These are phyloP conservation scores for Dreissena rostriformis DNA, from an alignment of 1,140 invertebrate species.

Conservation along the genomic window DNA sequence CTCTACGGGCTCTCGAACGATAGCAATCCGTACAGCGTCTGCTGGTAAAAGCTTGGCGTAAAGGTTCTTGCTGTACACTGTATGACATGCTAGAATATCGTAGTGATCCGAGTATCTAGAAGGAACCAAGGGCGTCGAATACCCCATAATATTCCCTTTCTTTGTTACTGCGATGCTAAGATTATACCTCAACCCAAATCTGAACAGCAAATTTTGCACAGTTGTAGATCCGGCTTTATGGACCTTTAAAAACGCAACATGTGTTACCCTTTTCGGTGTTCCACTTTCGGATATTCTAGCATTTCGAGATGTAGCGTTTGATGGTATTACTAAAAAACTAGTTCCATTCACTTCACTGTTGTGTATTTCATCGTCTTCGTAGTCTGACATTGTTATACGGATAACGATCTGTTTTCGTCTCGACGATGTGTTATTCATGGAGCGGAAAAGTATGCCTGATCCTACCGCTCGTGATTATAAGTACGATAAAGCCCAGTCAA, in stretches of 20 bases:
- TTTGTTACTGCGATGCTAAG: constrained; percentile 81
- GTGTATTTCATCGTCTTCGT: no score
- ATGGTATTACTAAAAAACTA: no score
- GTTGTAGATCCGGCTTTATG: constrained; percentile 83
- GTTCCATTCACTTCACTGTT: no score
- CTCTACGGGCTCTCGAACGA: constrained; percentile 64
- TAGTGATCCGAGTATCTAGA: constrained; percentile 14
- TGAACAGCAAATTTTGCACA: constrained; percentile 82
- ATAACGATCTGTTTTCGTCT: no score
- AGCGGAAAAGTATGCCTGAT: no score
- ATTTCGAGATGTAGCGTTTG: no score
- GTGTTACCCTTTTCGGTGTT: constrained; percentile 15
- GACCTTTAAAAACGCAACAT: constrained; percentile 70
- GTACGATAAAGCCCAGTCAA: no score
- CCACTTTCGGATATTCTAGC: no score
- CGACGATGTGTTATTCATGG: no score
- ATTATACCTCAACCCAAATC: constrained; percentile 82
- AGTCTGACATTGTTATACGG: no score
- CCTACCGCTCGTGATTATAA: no score
- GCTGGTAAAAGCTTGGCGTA: constrained; percentile 54
- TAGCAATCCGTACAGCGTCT: constrained; percentile 62
- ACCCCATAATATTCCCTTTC: constrained; percentile 31
- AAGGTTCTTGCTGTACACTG: constrained; percentile 57
- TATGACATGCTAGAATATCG: constrained; percentile 38
- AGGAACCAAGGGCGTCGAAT: background rate